These are phyloP conservation scores for Panagrolaimus sp. DNA, from an alignment of 1,140 invertebrate species.

Conservation along the genomic window DNA sequence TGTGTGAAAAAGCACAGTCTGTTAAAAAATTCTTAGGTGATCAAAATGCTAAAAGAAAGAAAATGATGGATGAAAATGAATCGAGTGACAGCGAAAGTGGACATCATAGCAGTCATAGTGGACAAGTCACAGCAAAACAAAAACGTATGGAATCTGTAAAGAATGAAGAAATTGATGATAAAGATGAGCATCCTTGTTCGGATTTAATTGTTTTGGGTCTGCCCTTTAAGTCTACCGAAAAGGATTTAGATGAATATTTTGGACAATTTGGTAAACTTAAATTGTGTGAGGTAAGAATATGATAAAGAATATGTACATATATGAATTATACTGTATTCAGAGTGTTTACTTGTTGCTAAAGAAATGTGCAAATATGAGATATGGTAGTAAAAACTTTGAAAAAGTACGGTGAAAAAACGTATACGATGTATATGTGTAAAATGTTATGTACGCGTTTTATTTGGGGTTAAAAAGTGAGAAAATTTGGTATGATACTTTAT, in stretches of 20 bases:
- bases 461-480: no score
- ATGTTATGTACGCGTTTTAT: no score
- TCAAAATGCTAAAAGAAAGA: slow-evolving; percentile 52
- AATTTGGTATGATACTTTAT: no score
- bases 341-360: no score
- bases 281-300: slow-evolving; percentile 60
- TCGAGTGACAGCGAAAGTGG: slow-evolving; percentile 44
- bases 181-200: slow-evolving; percentile 25
- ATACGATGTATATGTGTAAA: no score
- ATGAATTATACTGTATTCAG: no score
- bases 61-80: slow-evolving; percentile 49
- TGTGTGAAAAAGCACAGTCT: slow-evolving; percentile 17
- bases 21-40: slow-evolving; percentile 39
- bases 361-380: no score
- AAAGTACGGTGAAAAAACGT: no score
- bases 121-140: slow-evolving; percentile 15
- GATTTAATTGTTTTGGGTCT: slow-evolving; percentile 55
- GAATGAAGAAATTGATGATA: slow-evolving; percentile 15
- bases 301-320: no score
- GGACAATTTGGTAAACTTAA: slow-evolving; percentile 62
- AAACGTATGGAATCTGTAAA: slow-evolving; percentile 13
- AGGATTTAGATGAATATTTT: slow-evolving; percentile 62
- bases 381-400: no score
- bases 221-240: slow-evolving; percentile 62
- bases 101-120: slow-evolving; percentile 14